A percentile compares a stretch with the other conserved stretches of the same genome.
These are phyloP conservation scores for Montipora cactus DNA, from an alignment of 64 coral and sea anemone genomes.

Conservation along the genomic window DNA sequence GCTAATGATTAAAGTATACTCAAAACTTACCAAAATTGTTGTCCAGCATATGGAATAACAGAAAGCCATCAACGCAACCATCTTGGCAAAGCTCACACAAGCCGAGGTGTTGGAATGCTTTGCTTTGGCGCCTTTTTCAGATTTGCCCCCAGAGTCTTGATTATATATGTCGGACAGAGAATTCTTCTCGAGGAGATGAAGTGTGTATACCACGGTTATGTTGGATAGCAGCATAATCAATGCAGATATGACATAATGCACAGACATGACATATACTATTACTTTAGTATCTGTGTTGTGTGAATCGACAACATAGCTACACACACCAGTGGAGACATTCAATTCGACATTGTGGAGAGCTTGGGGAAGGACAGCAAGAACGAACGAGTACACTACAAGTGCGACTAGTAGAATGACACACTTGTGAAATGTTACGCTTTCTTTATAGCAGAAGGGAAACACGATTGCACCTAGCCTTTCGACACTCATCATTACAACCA, in stretches of 20 bases:
- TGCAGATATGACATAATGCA: conserved; percentile 71
- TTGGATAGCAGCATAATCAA: conserved; percentile 82
- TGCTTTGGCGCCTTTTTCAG: conserved; percentile 26
- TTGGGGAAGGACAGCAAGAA: conserved; percentile 65
- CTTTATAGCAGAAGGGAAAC: conserved; percentile 93
- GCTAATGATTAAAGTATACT: not conserved
- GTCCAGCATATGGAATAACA: conserved; percentile 94
- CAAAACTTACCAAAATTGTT: conserved; percentile 84
- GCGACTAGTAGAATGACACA: conserved; percentile 54
- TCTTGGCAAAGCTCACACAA: conserved; percentile 94
- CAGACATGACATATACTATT: conserved; percentile 74
- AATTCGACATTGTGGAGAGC: conserved; percentile 67
- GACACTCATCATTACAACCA: conserved; percentile 92
- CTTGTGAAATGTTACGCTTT: conserved; percentile 82
- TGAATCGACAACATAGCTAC: conserved; percentile 66
- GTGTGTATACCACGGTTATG: conserved; percentile 79
- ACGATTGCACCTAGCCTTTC: conserved; percentile 83
- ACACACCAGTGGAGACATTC: conserved; percentile 84
- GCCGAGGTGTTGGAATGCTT: conserved; percentile 59
- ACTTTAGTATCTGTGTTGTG: conserved; percentile 80
- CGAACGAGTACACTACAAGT: conserved; percentile 60
- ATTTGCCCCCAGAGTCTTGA: conserved; percentile 16
- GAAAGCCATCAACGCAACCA: conserved; percentile 83
- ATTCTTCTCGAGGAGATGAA: conserved; percentile 79
- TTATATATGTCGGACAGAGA: conserved; percentile 80